These are phyloP conservation scores for Ictidomys tridecemlineatus DNA, from an alignment of 2,113 vertebrate genomes.

Conservation along the genomic window DNA sequence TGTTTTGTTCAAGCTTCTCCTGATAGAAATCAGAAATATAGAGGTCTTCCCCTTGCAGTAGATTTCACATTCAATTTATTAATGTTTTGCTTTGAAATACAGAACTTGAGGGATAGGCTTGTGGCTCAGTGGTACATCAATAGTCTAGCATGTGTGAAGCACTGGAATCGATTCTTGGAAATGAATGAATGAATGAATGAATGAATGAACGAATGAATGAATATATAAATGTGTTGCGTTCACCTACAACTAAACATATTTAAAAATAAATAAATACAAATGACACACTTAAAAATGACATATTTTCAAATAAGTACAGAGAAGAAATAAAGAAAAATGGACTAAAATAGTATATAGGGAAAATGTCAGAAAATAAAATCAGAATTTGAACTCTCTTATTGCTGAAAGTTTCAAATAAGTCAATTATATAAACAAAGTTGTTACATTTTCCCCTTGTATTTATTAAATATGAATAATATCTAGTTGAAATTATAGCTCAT, in stretches of 20 bases:
- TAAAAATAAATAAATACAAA: too few relatives aligned
- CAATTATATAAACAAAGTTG: conserved; percentile 4
- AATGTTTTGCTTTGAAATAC: not conserved
- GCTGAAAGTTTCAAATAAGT: not conserved
- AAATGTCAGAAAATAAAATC: not conserved
- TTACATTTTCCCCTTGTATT: not conserved
- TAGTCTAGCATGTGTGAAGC: too few relatives aligned
- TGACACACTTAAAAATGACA: not conserved
- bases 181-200: too few relatives aligned
- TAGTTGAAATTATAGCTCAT: not conserved
- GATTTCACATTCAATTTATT: conserved; percentile 22
- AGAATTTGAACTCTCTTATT: not conserved
- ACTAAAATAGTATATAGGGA: not conserved
- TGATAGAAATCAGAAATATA: conserved; percentile 22
- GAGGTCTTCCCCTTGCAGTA: not conserved
- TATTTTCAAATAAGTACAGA: conserved; percentile 25
- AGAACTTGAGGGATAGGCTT: too few relatives aligned
- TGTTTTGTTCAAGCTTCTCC: not conserved
- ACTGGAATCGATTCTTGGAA: too few relatives aligned
- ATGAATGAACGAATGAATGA: too few relatives aligned
- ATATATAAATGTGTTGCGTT: too few relatives aligned
- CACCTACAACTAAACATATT: too few relatives aligned
- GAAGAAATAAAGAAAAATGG: not conserved
- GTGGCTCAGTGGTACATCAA: too few relatives aligned
- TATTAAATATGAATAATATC: conserved; percentile 1